Evolutionary conservation across 2,888 invertebrate species (phyloP).

Genomic region (Nasonovia ribisnigri): DNA sequence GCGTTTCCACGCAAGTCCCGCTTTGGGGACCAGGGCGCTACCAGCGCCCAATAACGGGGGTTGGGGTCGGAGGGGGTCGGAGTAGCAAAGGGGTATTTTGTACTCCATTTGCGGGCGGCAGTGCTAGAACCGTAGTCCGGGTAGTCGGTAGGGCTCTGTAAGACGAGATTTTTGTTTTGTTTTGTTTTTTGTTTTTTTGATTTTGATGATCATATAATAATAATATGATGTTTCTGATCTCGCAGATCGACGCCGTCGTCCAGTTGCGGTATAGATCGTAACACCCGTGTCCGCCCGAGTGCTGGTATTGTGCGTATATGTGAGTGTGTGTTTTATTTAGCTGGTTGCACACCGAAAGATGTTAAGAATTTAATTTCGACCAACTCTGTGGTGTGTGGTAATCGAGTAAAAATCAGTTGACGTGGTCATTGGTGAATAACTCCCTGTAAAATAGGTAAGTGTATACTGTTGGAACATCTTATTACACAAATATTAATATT

Average conservation of each 20-base stretch:
- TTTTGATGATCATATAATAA: background rate
- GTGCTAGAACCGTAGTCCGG: conserved; percentile 62
- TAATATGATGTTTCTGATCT: background rate
- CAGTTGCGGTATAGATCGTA: background rate
- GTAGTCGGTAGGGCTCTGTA: conserved; percentile 53
- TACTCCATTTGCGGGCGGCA: conserved; percentile 35
- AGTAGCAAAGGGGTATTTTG: background rate
- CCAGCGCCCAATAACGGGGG: conserved; percentile 33
- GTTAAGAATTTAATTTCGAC: background rate
- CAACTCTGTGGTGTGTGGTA: background rate
- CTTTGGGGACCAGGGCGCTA: conserved; percentile 53
- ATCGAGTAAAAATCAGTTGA: background rate
- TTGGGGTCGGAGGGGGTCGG: background rate
- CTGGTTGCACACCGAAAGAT: background rate
- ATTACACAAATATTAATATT: background rate
- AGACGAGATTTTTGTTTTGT: background rate
- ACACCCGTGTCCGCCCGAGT: background rate
- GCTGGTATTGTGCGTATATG: background rate
- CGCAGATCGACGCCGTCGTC: background rate
- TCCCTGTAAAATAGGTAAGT: background rate
- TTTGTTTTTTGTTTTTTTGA: conserved; percentile 3
- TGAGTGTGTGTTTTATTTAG: background rate
- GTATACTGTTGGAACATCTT: background rate
- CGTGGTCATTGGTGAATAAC: background rate
- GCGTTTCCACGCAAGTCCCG: conserved; percentile 57